phyloP scores from a whole-genome alignment of 2,888 invertebrate genomes.

The Tiliacea aurago region DNA sequence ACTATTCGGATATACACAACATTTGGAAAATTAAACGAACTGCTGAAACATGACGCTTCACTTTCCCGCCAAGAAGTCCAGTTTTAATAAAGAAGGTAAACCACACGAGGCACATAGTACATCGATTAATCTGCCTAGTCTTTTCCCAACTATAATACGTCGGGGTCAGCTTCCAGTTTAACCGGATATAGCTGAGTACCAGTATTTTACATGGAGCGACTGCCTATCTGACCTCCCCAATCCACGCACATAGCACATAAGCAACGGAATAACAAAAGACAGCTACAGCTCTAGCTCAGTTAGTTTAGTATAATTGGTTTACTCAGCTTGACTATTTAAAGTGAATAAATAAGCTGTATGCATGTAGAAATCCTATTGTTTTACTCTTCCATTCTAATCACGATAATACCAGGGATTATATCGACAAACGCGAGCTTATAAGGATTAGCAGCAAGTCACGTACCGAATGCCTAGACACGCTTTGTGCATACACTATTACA shows the following conservation, averaged over 20 bases:
- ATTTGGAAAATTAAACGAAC: too few species aligned
- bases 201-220: too few species aligned
- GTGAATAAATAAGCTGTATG: constrained; percentile 19
- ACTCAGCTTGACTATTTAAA: constrained; percentile 9
- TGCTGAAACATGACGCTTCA: too few species aligned
- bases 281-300: not conserved
- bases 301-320: constrained; percentile 8
- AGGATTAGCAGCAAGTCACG: constrained; percentile 51
- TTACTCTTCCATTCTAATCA: constrained; percentile 21
- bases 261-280: not conserved
- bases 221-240: too few species aligned
- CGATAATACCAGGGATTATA: constrained; percentile 35
- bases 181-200: too few species aligned
- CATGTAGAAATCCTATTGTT: not conserved
- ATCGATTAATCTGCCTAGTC: too few species aligned
- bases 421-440: constrained; percentile 33
- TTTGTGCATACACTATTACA: constrained; percentile 49
- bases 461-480: constrained; percentile 33
- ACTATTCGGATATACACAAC: too few species aligned
- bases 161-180: too few species aligned
- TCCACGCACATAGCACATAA: not conserved
- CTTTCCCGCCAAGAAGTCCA: too few species aligned
- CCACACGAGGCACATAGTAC: too few species aligned
- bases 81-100: too few species aligned
- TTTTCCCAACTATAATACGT: too few species aligned